Base-by-base conservation (phyloP, 2,797 vertebrate species). In the Hirundo rustica region DNA sequence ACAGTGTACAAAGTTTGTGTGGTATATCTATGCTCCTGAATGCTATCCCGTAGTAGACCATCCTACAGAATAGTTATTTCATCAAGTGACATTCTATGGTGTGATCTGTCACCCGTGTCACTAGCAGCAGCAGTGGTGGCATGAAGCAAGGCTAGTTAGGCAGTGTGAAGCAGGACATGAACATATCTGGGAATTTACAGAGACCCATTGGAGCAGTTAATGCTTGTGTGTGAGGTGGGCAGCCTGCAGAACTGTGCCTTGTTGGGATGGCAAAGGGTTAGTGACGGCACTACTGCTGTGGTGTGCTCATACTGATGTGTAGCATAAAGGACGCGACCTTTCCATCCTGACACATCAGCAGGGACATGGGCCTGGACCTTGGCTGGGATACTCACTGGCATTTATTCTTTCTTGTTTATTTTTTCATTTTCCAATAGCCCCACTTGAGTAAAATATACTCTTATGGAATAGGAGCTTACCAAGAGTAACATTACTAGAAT, bases 111-210 rank as follows among this genome's bases (percentile, higher is more conserved):
- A 42, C 51, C 53, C 27, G 38, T 44, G 40, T 25, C 21, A 8
- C 34, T 26, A 3, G 42, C 0, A 0, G 48, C 51, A 66, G 34
- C 13, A 30, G 20, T 0, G 11, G 16, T 4, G 30, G 11, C 21
- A 42, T 16, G 17, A 22, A 75, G 34, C 18, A 45, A 22, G 66
- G 42, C 7, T 16, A 4, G 12, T 9, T 7, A 32, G 27, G 22
- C 65, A 17, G 14, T 21, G 42, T 18, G 11, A 61, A 66, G 44
- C 30, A 53, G 77, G 64, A 13, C 4, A 11, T 1, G 32, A 55
- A 14, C 7, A 12, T 1, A 10, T 16, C 10, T 47, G 30, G n/a
- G 66, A 20, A 14, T 48, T 64, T 51, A 16, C 18, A 45, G 29
- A 8, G 47, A 45, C 12, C 26, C 25, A 7, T 0, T 11, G 42